A percentile compares a stretch with the other conserved stretches of the same genome.
These are phyloP conservation scores for Clarias pachynema DNA, from an alignment of 2,797 vertebrate species.

Conservation along the genomic window DNA sequence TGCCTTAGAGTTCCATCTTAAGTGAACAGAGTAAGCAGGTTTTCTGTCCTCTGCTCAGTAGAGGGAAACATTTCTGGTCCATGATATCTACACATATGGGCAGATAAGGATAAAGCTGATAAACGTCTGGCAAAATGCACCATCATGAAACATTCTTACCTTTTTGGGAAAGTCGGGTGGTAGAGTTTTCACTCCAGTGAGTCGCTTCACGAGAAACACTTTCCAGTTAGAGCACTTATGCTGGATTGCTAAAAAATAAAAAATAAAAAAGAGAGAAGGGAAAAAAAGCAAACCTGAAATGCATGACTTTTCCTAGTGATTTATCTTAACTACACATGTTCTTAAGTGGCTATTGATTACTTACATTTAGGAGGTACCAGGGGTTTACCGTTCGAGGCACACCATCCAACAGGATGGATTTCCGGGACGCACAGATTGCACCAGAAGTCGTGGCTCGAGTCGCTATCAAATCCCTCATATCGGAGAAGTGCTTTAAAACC, in stretches of 20 bases:
- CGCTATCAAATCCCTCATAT: slow-evolving; percentile 96
- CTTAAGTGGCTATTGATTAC: slow-evolving; percentile 14
- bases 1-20: background rate
- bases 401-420: slow-evolving; percentile 97
- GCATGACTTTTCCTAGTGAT: slow-evolving; percentile 1
- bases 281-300: background rate
- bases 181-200: slow-evolving; percentile 99
- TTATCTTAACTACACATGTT: background rate
- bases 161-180: slow-evolving; percentile 92
- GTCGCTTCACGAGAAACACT: slow-evolving; percentile 95
- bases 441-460: slow-evolving; percentile 95
- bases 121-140: background rate
- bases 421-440: slow-evolving; percentile 92
- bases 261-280: background rate
- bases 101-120: background rate
- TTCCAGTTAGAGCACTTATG: slow-evolving; percentile 99
- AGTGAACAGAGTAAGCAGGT: background rate
- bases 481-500: slow-evolving; percentile 94
- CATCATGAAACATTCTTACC: slow-evolving; percentile 68
- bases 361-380: slow-evolving; percentile 96
- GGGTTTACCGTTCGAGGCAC: slow-evolving; percentile 93
- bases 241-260: slow-evolving; percentile 83
- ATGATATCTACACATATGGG: background rate
- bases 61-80: background rate
- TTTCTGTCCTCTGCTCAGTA: background rate